A percentile compares a stretch with the other conserved stretches of the same genome.
Conservation (phyloP, 2,888 invertebrate genomes). For the Ischnus inquisitorius region DNA sequence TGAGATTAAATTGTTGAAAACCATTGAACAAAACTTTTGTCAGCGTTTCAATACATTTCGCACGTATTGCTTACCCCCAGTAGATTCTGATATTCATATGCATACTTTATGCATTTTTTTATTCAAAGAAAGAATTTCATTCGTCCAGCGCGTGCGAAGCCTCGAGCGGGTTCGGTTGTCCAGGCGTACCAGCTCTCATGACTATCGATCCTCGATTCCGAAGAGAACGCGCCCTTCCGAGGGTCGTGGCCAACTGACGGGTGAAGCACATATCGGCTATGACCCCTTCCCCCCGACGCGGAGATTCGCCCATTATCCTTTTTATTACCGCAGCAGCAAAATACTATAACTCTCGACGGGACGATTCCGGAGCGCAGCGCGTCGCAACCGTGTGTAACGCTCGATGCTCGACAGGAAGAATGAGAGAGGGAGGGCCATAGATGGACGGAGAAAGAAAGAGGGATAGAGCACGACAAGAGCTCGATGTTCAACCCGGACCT, state of each 20-base stretch:
- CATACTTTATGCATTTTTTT: background rate
- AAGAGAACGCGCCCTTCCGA: background rate
- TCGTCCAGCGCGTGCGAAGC: background rate
- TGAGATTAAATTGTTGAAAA: constrained; percentile 1
- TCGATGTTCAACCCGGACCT: constrained; percentile 55
- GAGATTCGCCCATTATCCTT: constrained; percentile 58
- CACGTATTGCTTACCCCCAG: no score
- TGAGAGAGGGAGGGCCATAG: constrained; percentile 20
- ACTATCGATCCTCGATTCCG: background rate
- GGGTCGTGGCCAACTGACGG: background rate
- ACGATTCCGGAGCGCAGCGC: constrained; percentile 38
- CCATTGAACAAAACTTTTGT: background rate
- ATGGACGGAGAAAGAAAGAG: constrained; percentile 54
- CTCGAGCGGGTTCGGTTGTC: background rate
- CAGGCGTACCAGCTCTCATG: background rate
- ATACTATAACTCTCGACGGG: constrained; percentile 57
- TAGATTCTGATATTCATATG: no score
- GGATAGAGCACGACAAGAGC: constrained; percentile 30
- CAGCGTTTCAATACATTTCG: no score
- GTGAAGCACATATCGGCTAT: background rate
- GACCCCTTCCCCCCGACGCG: background rate
- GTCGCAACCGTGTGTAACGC: constrained; percentile 54
- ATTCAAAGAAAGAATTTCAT: background rate
- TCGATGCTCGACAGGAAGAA: constrained; percentile 26
- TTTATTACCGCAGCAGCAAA: constrained; percentile 63